A percentile compares a stretch with the other conserved stretches of the same genome.
phyloP scores from a whole-genome alignment of 2,888 invertebrate genomes.

The Zaprionus bogoriensis region DNA sequence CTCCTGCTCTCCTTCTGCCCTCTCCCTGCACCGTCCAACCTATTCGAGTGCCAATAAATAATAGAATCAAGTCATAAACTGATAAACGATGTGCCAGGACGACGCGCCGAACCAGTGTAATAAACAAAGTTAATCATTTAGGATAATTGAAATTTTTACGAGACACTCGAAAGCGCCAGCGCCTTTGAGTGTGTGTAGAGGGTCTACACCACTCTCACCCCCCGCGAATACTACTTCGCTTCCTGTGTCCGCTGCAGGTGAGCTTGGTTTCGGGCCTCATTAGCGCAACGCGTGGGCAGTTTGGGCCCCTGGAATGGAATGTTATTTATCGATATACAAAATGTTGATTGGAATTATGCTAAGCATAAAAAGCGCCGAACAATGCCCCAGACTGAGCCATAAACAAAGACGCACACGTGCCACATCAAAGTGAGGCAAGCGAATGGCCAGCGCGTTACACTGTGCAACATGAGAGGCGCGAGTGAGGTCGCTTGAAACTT shows the following conservation, averaged over 20 bases:
- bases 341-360: conserved; percentile 66
- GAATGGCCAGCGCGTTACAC: not conserved
- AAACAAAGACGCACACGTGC: conserved; percentile 36
- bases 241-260: conserved; percentile 24
- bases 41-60: conserved; percentile 78
- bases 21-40: conserved; percentile 16
- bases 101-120: conserved; percentile 45
- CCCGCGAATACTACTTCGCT: conserved; percentile 41
- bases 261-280: conserved; percentile 56
- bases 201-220: too few relatives aligned
- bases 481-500: too few relatives aligned
- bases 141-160: conserved; percentile 81
- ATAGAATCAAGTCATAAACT: conserved; percentile 81
- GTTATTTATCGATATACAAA: conserved; percentile 63
- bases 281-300: conserved; percentile 26
- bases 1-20: too few relatives aligned
- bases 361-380: conserved; percentile 31
- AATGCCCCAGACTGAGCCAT: conserved; percentile 21
- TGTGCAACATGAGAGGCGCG: too few relatives aligned
- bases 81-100: conserved; percentile 68
- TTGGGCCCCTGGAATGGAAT: conserved; percentile 19
- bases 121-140: conserved; percentile 81
- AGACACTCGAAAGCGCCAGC: conserved; percentile 58
- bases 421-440: conserved; percentile 20
- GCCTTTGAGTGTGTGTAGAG: not conserved